A percentile compares a stretch with the other conserved stretches of the same genome.
Conservation (phyloP, 2,797 vertebrate species). For the Manis crassicaudata region DNA sequence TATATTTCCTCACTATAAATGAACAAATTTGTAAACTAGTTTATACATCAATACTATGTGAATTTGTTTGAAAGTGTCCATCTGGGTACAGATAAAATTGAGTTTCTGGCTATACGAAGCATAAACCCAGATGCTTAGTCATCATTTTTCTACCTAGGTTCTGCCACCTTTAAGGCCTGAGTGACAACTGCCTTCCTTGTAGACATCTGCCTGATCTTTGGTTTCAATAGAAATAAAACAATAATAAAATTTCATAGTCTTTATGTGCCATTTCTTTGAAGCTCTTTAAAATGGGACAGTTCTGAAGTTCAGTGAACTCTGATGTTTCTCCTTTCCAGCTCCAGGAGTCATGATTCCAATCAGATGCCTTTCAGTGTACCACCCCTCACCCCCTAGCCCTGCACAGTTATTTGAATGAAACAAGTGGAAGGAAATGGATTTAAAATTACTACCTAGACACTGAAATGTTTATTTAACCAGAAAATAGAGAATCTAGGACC, state of each 20-base stretch:
- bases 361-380: not conserved
- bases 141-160: not conserved
- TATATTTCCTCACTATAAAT: slow-evolving; percentile 3
- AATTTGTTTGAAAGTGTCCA: slow-evolving; percentile 14
- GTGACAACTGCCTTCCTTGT: not conserved
- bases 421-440: not conserved
- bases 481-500: slow-evolving; percentile 5
- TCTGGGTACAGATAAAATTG: not conserved
- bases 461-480: slow-evolving; percentile 18
- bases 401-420: not conserved
- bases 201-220: not conserved
- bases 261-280: not conserved
- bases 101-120: not conserved
- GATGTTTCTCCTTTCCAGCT: not conserved
- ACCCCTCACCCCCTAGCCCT: accelerated
- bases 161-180: not conserved
- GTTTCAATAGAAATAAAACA: slow-evolving; percentile 34
- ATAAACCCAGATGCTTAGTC: not conserved
- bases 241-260: not conserved
- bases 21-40: not conserved
- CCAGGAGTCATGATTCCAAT: not conserved
- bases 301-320: not conserved
- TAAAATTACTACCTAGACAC: not conserved
- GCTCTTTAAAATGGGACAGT: not conserved
- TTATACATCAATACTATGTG: not conserved